phyloP scores from a whole-genome alignment of 2,888 invertebrate species.

The Eristalis intricaria region DNA sequence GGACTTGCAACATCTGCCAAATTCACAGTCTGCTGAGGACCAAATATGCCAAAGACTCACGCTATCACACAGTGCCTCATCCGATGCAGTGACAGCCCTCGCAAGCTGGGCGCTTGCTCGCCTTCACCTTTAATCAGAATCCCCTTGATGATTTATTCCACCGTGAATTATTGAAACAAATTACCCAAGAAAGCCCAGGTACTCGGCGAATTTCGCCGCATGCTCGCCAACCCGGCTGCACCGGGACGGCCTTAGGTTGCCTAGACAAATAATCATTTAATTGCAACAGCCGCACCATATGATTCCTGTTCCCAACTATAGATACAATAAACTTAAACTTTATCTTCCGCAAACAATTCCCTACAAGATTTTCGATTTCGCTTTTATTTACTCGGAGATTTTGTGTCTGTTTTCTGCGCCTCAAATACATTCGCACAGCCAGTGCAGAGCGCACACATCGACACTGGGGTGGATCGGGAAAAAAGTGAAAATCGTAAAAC shows the following conservation, averaged over 20 bases:
- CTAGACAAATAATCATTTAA: constrained; percentile 40
- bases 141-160: constrained; percentile 32
- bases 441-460: background rate
- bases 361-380: constrained; percentile 32
- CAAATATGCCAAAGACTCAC: constrained; percentile 1
- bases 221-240: constrained; percentile 9
- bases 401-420: background rate
- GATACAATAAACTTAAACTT: constrained; percentile 46
- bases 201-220: background rate
- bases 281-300: constrained; percentile 25
- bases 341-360: constrained; percentile 60
- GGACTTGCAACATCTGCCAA: background rate
- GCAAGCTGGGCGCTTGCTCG: background rate
- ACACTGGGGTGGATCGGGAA: constrained; percentile 25
- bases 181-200: background rate
- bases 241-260: constrained; percentile 2
- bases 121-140: constrained; percentile 38
- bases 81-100: background rate
- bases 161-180: constrained; percentile 29
- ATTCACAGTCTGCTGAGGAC: constrained; percentile 9
- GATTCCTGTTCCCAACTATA: constrained; percentile 19
- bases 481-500: constrained; percentile 38
- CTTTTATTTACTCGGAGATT: constrained; percentile 46
- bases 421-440: background rate
- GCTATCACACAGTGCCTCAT: background rate